Evolutionary conservation across 1,140 invertebrate species (phyloP).

Genomic region (Kradibia gibbosae): DNA sequence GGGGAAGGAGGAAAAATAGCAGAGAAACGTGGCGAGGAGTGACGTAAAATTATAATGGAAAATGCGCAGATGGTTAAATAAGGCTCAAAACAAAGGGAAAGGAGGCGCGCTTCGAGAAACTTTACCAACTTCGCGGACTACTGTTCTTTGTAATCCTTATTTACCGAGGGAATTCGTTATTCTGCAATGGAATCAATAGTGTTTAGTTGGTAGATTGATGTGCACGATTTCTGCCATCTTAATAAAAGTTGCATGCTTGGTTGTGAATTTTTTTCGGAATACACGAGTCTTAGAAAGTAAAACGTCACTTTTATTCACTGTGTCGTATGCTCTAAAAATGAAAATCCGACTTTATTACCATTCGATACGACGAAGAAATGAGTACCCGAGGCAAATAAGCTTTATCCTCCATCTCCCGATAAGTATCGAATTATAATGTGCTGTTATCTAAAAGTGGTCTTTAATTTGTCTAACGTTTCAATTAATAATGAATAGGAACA

Average conservation of each 20-base stretch:
- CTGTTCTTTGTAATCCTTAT: background rate
- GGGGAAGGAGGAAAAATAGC: background rate
- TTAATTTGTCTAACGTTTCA: no score
- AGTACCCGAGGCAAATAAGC: background rate
- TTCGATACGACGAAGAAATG: background rate
- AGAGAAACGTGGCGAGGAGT: background rate
- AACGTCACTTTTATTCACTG: background rate
- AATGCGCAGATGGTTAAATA: conserved; percentile 34
- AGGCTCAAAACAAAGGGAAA: conserved; percentile 36
- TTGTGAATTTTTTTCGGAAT: conserved; percentile 4
- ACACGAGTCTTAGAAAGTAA: background rate
- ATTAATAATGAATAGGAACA: no score
- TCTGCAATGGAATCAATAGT: conserved; percentile 25
- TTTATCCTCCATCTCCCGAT: background rate
- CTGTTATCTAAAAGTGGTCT: no score
- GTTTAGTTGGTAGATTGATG: conserved; percentile 18
- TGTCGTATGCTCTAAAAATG: background rate
- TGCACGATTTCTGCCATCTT: background rate
- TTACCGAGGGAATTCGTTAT: conserved; percentile 1
- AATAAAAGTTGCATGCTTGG: background rate
- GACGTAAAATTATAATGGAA: conserved; percentile 34
- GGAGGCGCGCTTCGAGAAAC: conserved; percentile 1
- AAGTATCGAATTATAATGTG: no score
- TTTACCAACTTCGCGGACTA: background rate
- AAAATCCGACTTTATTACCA: background rate